Conservation (phyloP, 2,888 invertebrate species). For the Prionchulus punctatus region DNA sequence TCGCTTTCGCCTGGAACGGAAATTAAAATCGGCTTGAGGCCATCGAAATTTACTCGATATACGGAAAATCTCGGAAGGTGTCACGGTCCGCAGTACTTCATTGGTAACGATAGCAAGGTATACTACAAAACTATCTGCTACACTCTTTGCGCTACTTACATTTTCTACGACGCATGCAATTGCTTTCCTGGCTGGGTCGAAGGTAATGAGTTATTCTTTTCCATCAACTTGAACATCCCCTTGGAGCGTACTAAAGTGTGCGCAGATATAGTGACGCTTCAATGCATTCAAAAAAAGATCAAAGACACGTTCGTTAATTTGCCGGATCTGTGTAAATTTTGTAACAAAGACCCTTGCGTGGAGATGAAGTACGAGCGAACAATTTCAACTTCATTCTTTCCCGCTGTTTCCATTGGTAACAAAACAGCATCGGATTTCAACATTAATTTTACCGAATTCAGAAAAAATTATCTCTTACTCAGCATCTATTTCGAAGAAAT, state of each 20-base stretch:
- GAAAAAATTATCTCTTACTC: neutral
- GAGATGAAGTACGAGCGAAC: neutral
- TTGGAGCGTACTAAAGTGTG: no score
- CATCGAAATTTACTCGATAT: neutral
- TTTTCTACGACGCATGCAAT: neutral
- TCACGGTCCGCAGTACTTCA: neutral
- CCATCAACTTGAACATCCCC: no score
- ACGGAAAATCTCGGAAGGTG: neutral
- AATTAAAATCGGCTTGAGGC: neutral
- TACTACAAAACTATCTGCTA: neutral
- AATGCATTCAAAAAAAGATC: no score
- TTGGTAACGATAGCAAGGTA: neutral
- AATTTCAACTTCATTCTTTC: neutral
- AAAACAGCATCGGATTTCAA: no score
- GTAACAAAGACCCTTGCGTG: neutral
- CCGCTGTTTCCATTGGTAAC: no score
- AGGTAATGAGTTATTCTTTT: no score
- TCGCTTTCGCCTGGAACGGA: neutral
- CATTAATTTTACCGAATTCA: neutral
- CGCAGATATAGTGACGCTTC: no score
- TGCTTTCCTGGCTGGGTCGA: no score
- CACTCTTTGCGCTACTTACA: neutral
- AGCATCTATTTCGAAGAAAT: neutral
- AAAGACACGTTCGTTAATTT: no score
- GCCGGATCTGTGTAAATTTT: no score